Conservation (phyloP, 2,888 invertebrate species). For the Carterocephalus palaemon region DNA sequence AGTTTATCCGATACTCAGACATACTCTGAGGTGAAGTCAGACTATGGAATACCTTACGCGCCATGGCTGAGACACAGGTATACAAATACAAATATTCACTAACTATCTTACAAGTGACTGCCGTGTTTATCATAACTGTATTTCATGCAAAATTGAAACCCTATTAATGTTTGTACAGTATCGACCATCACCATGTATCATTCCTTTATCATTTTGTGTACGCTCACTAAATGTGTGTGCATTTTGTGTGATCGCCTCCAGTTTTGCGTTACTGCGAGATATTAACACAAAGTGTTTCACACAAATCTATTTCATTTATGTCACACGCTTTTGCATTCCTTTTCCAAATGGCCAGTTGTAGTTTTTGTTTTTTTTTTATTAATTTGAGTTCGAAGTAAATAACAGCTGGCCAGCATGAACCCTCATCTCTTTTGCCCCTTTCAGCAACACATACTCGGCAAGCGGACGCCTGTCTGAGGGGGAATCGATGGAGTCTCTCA, state of each 20-base stretch:
- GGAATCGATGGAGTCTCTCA: slow-evolving; percentile 91
- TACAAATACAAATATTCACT: slow-evolving; percentile 32
- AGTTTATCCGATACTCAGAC: slow-evolving; percentile 92
- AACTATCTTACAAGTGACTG: slow-evolving; percentile 33
- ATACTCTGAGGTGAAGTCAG: slow-evolving; percentile 84
- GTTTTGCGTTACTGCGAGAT: slow-evolving; percentile 28
- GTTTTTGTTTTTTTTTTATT: slow-evolving; percentile 18
- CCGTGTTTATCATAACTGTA: slow-evolving; percentile 32
- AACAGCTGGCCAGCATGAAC: slow-evolving; percentile 40
- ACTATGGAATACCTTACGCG: slow-evolving; percentile 89
- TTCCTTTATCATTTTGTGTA: slow-evolving; percentile 31
- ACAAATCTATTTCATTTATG: slow-evolving; percentile 24
- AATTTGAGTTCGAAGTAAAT: slow-evolving; percentile 10
- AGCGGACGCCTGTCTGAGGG: slow-evolving; percentile 91
- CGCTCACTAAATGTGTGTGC: slow-evolving; percentile 33
- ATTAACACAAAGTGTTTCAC: slow-evolving; percentile 38
- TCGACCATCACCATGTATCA: slow-evolving; percentile 37
- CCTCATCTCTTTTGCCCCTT: slow-evolving; percentile 65
- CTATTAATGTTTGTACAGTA: slow-evolving; percentile 34
- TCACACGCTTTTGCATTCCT: slow-evolving; percentile 57
- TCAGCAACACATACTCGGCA: slow-evolving; percentile 85
- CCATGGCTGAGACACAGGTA: slow-evolving; percentile 93
- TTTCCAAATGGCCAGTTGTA: slow-evolving; percentile 56
- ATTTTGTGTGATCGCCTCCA: slow-evolving; percentile 38
- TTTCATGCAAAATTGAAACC: slow-evolving; percentile 26